Evolutionary conservation across 2,797 vertebrate species (phyloP), one percentile per base, ranked within the genome.

Genomic region (Bufotes viridis): DNA sequence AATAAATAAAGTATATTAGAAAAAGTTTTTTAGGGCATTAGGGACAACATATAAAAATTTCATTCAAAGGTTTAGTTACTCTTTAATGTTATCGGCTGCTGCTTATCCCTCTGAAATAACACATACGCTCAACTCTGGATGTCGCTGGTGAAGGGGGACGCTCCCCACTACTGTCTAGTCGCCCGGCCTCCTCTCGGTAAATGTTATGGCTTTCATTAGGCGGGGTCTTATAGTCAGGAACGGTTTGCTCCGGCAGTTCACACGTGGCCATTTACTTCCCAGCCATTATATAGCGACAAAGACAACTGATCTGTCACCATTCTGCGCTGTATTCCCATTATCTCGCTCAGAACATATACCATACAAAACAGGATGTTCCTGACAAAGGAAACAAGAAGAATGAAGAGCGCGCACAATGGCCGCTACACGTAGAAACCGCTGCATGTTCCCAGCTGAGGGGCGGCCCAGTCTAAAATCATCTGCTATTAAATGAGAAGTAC

Each of bases 321-420:
- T 78, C 24, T 80, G 18, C 29, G 20, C 15, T 55, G 61, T 86
- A 58, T 86, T 70, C 80, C 75, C 63, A 86, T 86, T 86, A 86
- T 86, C 60, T 75, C 14, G 20, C 61, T 11, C 24, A 63, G 61
- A 86, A 86, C 57, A 70, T 86, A 58, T 65, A 57, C 75, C 29
- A 86, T 65, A 80, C 49, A 80, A 79, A 86, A 79, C 85, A 86
- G 85, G 85, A 86, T 86, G 76, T 86, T 22, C 42, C 74, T 67
- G 15, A 78, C 84, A 85, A 85, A 85, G 84, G 84, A 78, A 78
- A 26, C 84, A 6, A 78, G 84, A 78, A 78, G 29, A 63, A 76
- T 72, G 55, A 61, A 84, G 29, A 18, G 20, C 75, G 24, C 70
- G 12, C 9, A 84, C 70, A 84, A 84, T 85, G 84, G 18, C 26